Percentiles rank a stretch among this genome's conserved stretches.
phyloP scores from a whole-genome alignment of 2,888 invertebrate genomes.

The Parnassius smintheus region DNA sequence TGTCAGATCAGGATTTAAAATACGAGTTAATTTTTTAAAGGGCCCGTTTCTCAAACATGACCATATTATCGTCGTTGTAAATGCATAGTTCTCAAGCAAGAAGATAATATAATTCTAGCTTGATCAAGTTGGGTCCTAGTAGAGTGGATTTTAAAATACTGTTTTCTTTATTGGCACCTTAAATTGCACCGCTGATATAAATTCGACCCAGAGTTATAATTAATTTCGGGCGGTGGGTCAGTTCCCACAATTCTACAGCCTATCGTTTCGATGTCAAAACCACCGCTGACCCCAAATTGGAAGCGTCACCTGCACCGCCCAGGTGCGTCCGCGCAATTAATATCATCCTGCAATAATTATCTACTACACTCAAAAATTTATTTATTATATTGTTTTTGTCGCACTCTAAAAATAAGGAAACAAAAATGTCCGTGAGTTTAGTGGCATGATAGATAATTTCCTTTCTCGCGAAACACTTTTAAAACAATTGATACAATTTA shows the following conservation, averaged over 20 bases:
- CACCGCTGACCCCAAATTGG: conserved; percentile 70
- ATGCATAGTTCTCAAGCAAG: too few relatives aligned
- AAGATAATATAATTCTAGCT: too few relatives aligned
- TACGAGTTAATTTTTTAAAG: too few relatives aligned
- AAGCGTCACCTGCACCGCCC: conserved; percentile 71
- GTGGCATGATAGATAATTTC: conserved; percentile 49
- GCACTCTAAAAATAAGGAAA: conserved; percentile 39
- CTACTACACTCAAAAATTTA: conserved; percentile 52
- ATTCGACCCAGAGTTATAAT: conserved; percentile 11
- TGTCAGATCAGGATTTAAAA: too few relatives aligned
- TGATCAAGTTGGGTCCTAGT: too few relatives aligned
- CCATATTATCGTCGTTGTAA: too few relatives aligned
- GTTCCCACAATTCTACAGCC: conserved; percentile 54
- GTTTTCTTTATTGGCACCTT: too few relatives aligned
- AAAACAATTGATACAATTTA: conserved; percentile 46
- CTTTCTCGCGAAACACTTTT: conserved; percentile 49
- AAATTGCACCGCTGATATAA: too few relatives aligned
- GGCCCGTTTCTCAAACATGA: too few relatives aligned
- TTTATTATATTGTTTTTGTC: conserved; percentile 64
- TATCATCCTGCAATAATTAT: conserved; percentile 66
- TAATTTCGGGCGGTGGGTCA: conserved; percentile 36
- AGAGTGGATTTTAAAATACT: too few relatives aligned
- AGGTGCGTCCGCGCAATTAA: conserved; percentile 74
- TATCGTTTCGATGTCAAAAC: conserved; percentile 58
- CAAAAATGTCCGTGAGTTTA: conserved; percentile 42